Base-by-base conservation (phyloP, 2,113 vertebrate species). In the Phrynocephalus versicolor region DNA sequence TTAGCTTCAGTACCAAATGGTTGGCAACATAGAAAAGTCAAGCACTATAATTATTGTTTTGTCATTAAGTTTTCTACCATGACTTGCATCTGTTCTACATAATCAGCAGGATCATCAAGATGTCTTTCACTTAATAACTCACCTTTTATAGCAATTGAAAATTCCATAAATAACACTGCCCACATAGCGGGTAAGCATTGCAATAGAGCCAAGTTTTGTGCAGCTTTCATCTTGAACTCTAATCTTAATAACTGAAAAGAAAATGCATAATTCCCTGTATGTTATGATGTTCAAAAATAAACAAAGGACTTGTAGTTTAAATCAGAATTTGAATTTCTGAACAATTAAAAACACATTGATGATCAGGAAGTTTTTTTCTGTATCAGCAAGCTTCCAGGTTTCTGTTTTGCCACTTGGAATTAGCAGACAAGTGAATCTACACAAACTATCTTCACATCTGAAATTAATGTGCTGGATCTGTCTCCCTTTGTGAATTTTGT, bases 311-410 rank as follows among this genome's bases (percentile, higher is more conserved):
- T 1, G 72, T 18, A 67, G 45, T 82, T 82, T 73, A 88, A 19
- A 74, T 85, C 82, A 30, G 79, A 64, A n/a, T 67, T 35, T 3
- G 75, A 78, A 33, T 82, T 30, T 35, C 60, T 62, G 89, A 19
- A 62, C 67, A 82, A 1, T 25, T 55, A 85, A 87, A 88, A 72
- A 80, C 39, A 13, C 37, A 0, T 78, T 81, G 79, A 13, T 81
- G 65, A 23, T 5, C 51, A 71, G 8, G 13, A 41, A 5, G 9
- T 35, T 79, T 88, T n/a, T 13, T 2, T 86, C 27, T 8, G 5
- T n/a, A 62, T 10, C 76, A 70, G 76, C 21, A 69, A 76, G 10
- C 21, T 13, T 70, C 1, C 35, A 10, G 35, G 51, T 83, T 18
- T 92, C 0, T 2, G 2, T 72, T 74, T 80, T 83, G 71, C 67